phyloP scores from a whole-genome alignment of 2,888 invertebrate genomes.

The Drosophila falleni region DNA sequence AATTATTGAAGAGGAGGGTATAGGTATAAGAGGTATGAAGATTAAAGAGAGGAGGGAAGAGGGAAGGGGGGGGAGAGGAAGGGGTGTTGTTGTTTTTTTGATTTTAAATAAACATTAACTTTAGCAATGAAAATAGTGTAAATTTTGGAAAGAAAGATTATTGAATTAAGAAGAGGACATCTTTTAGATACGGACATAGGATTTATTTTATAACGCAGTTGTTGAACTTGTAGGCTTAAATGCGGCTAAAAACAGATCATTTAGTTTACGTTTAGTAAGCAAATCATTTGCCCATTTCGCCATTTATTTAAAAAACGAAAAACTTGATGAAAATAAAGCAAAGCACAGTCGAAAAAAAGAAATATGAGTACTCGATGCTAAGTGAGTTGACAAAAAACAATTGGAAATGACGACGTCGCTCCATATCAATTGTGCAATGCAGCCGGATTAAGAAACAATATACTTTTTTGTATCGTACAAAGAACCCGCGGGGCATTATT shows the following conservation, averaged over 20 bases:
- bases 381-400: slow-evolving; percentile 24
- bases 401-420: slow-evolving; percentile 37
- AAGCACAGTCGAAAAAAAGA: slow-evolving; percentile 8
- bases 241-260: not conserved
- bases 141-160: no score
- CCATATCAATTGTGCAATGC: slow-evolving; percentile 31
- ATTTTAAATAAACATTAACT: no score
- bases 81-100: no score
- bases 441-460: slow-evolving; percentile 69
- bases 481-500: slow-evolving; percentile 1
- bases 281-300: slow-evolving; percentile 8
- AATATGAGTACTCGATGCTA: slow-evolving; percentile 14
- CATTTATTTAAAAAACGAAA: slow-evolving; percentile 30
- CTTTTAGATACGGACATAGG: not conserved
- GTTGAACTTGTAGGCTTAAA: not conserved
- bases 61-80: no score
- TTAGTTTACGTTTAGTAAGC: not conserved
- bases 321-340: slow-evolving; percentile 27
- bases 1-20: no score
- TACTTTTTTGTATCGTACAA: slow-evolving; percentile 14
- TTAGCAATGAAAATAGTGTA: no score
- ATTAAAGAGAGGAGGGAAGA: no score
- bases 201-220: not conserved
- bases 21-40: no score
- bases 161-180: no score